Percentiles rank a stretch among this genome's conserved stretches.
Conservation (phyloP, 2,797 vertebrate genomes). For the Orientallactaga sibirica region DNA sequence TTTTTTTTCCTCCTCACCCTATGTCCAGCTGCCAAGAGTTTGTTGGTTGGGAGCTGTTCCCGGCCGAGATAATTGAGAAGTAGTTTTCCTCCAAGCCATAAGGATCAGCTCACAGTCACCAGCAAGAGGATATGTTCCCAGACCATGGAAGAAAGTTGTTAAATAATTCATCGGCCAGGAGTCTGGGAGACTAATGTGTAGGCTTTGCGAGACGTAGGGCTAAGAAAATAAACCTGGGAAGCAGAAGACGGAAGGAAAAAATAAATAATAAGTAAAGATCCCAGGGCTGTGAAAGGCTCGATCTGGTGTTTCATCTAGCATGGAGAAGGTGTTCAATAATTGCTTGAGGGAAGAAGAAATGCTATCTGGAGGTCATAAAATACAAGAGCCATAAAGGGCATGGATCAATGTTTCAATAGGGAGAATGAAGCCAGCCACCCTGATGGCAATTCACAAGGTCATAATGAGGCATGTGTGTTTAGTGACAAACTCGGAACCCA, state of each 20-base stretch:
- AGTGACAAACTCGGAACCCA: neutral
- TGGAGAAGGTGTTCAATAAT: neutral
- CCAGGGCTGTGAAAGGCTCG: neutral
- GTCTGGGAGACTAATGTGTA: constrained; percentile 11
- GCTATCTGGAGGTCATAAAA: neutral
- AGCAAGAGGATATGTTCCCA: neutral
- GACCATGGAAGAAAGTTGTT: neutral
- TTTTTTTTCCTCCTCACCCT: constrained; percentile 37
- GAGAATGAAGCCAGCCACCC: neutral
- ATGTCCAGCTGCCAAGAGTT: constrained; percentile 1
- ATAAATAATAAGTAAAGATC: neutral
- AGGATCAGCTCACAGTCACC: neutral
- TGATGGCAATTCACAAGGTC: neutral
- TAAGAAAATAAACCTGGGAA: constrained; percentile 19
- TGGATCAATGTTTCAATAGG: neutral
- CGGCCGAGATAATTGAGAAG: constrained; percentile 33
- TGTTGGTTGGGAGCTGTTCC: constrained; percentile 44
- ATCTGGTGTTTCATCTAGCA: neutral
- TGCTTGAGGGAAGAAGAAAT: constrained; percentile 18
- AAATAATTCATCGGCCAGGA: constrained; percentile 56
- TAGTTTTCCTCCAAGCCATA: constrained; percentile 46
- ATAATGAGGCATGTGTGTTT: neutral
- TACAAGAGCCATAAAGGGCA: neutral
- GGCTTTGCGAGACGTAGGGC: constrained; percentile 32
- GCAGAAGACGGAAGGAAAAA: neutral